Percentiles rank a stretch among this genome's conserved stretches.
Evolutionary conservation across 2,888 invertebrate species (phyloP).

Genomic region (Plebejus anna): DNA sequence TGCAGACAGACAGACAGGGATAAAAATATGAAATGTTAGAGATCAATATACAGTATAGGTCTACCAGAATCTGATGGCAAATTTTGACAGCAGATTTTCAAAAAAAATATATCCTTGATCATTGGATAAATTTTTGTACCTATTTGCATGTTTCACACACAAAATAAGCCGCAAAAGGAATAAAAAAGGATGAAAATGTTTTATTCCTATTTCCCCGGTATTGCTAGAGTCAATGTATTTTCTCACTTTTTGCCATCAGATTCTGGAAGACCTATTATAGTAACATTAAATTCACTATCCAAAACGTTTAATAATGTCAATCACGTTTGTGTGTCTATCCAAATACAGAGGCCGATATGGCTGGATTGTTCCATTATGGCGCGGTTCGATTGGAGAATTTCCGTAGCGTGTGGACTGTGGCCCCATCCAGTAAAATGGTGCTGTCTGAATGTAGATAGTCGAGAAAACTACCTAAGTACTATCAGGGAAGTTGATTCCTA

Average conservation of each 20-base stretch:
- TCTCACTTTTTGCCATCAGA: too few relatives aligned
- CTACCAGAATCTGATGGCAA: too few relatives aligned
- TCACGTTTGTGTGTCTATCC: not conserved
- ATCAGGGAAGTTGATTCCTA: too few relatives aligned
- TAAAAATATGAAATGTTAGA: not conserved
- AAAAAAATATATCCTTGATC: too few relatives aligned
- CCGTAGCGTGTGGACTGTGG: slow-evolving; percentile 11
- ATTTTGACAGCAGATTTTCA: too few relatives aligned
- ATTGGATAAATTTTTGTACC: too few relatives aligned
- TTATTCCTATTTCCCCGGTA: too few relatives aligned
- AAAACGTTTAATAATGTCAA: not conserved
- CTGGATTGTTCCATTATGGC: not conserved
- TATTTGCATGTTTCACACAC: too few relatives aligned
- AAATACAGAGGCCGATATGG: not conserved
- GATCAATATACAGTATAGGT: not conserved
- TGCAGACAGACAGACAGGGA: not conserved
- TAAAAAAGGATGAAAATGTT: too few relatives aligned
- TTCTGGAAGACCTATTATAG: not conserved
- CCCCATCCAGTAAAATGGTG: not conserved
- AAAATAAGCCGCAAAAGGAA: too few relatives aligned
- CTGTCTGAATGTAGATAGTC: not conserved
- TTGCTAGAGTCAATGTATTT: too few relatives aligned
- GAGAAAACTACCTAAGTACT: not conserved
- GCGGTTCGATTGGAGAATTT: not conserved
- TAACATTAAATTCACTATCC: not conserved